A percentile compares a stretch with the other conserved stretches of the same genome.
Evolutionary conservation across 2,113 vertebrate genomes (phyloP).

Genomic region (Plecotus auritus): DNA sequence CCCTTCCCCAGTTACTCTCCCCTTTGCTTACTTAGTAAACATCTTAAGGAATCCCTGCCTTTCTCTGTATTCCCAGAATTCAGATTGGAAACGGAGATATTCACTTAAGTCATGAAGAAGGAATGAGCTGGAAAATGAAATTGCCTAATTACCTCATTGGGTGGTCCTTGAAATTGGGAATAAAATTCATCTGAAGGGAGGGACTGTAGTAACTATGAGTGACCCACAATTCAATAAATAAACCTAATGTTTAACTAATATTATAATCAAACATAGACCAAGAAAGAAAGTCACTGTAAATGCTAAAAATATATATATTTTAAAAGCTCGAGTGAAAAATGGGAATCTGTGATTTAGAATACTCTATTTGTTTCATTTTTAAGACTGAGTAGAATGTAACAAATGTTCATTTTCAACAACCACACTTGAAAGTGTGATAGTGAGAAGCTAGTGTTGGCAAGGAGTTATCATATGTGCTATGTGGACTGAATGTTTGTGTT

Average conservation of each 20-base stretch:
- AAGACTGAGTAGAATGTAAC: neutral
- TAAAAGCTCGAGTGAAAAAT: neutral
- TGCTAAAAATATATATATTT: neutral
- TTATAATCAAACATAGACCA: neutral
- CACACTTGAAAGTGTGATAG: neutral
- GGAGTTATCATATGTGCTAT: neutral
- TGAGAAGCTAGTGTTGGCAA: neutral
- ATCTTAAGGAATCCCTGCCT: neutral
- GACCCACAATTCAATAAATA: neutral
- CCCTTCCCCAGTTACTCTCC: neutral
- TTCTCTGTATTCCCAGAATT: constrained; percentile 25
- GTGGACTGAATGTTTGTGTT: neutral
- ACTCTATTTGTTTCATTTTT: neutral
- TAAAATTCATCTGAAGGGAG: neutral
- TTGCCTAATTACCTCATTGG: neutral
- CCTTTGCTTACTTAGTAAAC: neutral
- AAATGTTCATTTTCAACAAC: neutral
- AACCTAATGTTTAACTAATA: neutral
- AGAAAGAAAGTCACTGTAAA: neutral
- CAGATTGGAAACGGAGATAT: neutral
- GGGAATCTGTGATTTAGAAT: neutral
- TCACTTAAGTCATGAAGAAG: neutral
- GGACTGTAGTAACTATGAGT: neutral
- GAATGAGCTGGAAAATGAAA: neutral
- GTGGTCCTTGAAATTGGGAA: constrained; percentile 26